Conservation (phyloP, 2,888 invertebrate genomes). For the Acanthopleura granulata region DNA sequence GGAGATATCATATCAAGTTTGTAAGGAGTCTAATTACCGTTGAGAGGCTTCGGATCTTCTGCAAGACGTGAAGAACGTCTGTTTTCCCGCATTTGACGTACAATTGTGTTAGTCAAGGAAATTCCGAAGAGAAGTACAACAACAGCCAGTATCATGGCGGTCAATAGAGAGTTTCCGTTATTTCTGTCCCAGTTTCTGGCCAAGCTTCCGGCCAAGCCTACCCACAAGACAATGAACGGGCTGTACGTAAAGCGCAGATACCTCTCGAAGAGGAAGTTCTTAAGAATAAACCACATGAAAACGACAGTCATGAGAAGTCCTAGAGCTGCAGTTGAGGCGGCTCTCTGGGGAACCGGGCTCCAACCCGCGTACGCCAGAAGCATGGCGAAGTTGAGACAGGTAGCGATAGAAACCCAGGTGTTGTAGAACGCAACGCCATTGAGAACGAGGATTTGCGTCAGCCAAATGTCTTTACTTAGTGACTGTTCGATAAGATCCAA, state of each 20-base stretch:
- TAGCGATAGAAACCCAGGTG: conserved; percentile 42
- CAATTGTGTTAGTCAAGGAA: background rate
- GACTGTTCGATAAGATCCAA: conserved; percentile 25
- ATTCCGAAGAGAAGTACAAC: conserved; percentile 11
- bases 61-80: background rate
- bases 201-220: conserved; percentile 40
- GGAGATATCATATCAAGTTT: no score
- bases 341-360: conserved; percentile 11
- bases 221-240: conserved; percentile 40
- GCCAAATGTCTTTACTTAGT: conserved; percentile 37
- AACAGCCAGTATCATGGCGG: conserved; percentile 43
- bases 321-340: conserved; percentile 36
- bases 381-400: conserved; percentile 45
- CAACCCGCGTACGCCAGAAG: conserved; percentile 32
- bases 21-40: no score
- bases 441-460: conserved; percentile 40
- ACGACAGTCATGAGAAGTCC: conserved; percentile 39
- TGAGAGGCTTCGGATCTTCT: no score
- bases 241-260: conserved; percentile 40
- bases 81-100: background rate
- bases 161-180: conserved; percentile 47
- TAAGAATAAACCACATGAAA: conserved; percentile 40
- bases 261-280: conserved; percentile 42
- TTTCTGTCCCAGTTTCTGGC: conserved; percentile 30
- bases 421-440: conserved; percentile 47